Percentiles rank a stretch among this genome's conserved stretches.
Evolutionary conservation across 2,888 invertebrate species (phyloP).

Genomic region (Hydrotaea diabolus): DNA sequence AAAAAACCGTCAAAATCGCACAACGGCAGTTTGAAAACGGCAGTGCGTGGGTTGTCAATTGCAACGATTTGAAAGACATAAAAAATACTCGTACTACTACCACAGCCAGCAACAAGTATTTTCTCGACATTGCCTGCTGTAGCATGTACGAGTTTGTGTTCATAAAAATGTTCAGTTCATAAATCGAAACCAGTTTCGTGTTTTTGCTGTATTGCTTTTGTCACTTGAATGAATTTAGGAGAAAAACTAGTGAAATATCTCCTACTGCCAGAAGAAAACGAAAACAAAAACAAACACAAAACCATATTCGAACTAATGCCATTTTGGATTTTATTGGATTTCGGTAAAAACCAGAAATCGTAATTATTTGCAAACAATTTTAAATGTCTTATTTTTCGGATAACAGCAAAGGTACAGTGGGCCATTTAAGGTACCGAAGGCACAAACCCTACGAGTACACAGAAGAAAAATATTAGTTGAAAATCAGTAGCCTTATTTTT

Average conservation of each 20-base stretch:
- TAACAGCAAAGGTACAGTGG: too few species aligned
- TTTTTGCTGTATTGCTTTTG: background rate
- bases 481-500: too few species aligned
- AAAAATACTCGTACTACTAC: background rate
- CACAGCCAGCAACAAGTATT: background rate
- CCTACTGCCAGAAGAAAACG: too few species aligned
- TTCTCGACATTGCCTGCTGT: background rate
- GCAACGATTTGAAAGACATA: slow-evolving; percentile 18
- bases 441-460: too few species aligned
- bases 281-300: background rate
- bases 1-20: too few species aligned
- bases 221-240: slow-evolving; percentile 12
- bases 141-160: too few species aligned
- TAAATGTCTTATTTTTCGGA: background rate
- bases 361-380: background rate
- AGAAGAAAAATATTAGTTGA: too few species aligned
- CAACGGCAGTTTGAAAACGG: slow-evolving; percentile 16
- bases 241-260: background rate
- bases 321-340: slow-evolving; percentile 18
- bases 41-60: slow-evolving; percentile 53
- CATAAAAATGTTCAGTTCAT: slow-evolving; percentile 2
- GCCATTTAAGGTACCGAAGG: too few species aligned
- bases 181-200: slow-evolving; percentile 19
- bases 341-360: background rate
- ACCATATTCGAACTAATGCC: background rate